Evolutionary conservation across 2,888 invertebrate genomes (phyloP), one percentile per base, ranked within the genome.

Genomic region (Taphrorychus bicolor): DNA sequence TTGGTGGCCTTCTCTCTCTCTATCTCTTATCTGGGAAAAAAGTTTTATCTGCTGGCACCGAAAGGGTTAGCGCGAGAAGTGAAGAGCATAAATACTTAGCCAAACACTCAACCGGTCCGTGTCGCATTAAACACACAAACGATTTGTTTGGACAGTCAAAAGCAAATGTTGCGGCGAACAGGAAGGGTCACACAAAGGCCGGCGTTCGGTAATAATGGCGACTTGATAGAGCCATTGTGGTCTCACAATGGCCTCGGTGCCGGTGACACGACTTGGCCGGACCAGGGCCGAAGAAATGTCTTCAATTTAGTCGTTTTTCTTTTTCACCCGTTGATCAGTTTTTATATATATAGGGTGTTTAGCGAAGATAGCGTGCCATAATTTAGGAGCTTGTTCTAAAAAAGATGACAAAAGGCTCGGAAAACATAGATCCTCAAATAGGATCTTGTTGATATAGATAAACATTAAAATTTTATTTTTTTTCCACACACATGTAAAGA

Each of bases 151-250:
- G 63, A 59, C 54, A 63, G 63, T 61, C 66, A 58, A 53, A 51
- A 59, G 64, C 63, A 64, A 64, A 64, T 68, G 63, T 64, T 68
- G 68, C 59, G 63, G 63, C 40, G 24, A 45, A 63, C 58, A 32
- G 59, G 64, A 41, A 59, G 54, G 63, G 59, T 59, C 68, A 59
- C 59, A 68, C 58, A 68, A 63, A 63, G 51, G 63, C 45, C 64
- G 22, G 41, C 23, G 52, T 59, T 64, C 45, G 68, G 56, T 49
- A 68, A 64, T 59, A 68, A 68, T 63, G 63, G 63, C 63, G 59
- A 63, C 59, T 63, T 59, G 68, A 68, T 63, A 68, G 68, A 68
- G 68, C 64, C 56, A 68, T 68, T 68, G 68, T 68, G 68, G 64
- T 59, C 63, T 24, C 56, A 68, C 68, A 63, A 63, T 63, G 57